Evolutionary conservation across 2,888 invertebrate species (phyloP).

Genomic region (Atrina japonica): DNA sequence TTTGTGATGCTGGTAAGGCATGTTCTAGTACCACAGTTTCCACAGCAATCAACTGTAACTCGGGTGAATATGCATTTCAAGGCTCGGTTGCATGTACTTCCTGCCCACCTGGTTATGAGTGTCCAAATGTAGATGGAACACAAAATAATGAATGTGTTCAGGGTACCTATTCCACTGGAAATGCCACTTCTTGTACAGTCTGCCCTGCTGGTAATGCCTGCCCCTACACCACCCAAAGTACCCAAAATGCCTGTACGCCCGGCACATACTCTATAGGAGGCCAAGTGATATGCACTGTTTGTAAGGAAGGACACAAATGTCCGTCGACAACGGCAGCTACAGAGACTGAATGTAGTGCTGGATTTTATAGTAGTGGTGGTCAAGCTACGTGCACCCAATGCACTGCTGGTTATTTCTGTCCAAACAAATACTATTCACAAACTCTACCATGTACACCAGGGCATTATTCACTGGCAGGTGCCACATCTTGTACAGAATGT

Average conservation of each 20-base stretch:
- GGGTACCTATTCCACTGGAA: slow-evolving; percentile 65
- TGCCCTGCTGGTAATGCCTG: slow-evolving; percentile 75
- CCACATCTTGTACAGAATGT: slow-evolving; percentile 70
- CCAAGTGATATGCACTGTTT: slow-evolving; percentile 64
- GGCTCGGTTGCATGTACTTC: slow-evolving; percentile 55
- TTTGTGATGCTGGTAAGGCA: slow-evolving; percentile 71
- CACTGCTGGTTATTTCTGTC: slow-evolving; percentile 75
- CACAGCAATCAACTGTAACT: slow-evolving; percentile 47
- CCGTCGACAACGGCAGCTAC: slow-evolving; percentile 59
- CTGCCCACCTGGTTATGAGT: slow-evolving; percentile 67
- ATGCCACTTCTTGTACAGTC: slow-evolving; percentile 61
- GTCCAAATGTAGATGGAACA: slow-evolving; percentile 63
- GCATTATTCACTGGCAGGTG: slow-evolving; percentile 67
- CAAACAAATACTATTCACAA: slow-evolving; percentile 68
- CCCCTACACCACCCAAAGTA: slow-evolving; percentile 60
- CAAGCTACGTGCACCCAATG: slow-evolving; percentile 69
- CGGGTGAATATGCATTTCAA: slow-evolving; percentile 58
- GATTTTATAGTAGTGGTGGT: slow-evolving; percentile 72
- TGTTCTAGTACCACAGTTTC: slow-evolving; percentile 57
- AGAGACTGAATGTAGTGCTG: slow-evolving; percentile 62
- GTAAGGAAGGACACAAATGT: slow-evolving; percentile 74
- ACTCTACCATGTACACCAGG: slow-evolving; percentile 65
- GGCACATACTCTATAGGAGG: slow-evolving; percentile 70
- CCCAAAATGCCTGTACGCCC: slow-evolving; percentile 54
- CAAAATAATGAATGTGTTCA: slow-evolving; percentile 65